Percentiles rank a stretch among this genome's conserved stretches.
Conservation (phyloP, 2,113 vertebrate genomes). For the Kryptolebias marmoratus region DNA sequence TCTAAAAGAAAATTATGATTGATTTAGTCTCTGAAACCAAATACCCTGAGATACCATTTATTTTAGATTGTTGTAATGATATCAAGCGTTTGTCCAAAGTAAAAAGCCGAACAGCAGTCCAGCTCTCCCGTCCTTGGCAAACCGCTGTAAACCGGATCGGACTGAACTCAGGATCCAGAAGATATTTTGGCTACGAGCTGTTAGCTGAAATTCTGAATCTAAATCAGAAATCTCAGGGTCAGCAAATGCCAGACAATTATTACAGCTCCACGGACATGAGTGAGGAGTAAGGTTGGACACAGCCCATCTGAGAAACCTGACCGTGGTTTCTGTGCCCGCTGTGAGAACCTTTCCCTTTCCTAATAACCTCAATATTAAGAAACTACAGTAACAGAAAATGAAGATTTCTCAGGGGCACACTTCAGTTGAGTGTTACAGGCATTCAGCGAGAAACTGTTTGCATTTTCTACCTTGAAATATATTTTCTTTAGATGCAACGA, state of each 20-base stretch:
- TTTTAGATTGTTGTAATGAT: constrained; percentile 25
- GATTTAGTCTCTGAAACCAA: constrained; percentile 24
- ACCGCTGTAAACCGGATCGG: constrained; percentile 9
- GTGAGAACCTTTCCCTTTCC: background rate
- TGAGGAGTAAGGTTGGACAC: constrained; percentile 40
- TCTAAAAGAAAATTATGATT: constrained; percentile 15
- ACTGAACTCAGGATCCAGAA: constrained; percentile 21
- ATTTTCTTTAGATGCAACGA: no score
- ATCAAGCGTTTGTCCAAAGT: constrained; percentile 19
- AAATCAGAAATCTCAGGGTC: constrained; percentile 35
- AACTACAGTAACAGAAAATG: no score
- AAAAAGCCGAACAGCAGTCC: background rate
- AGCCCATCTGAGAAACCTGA: constrained; percentile 46
- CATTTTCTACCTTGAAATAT: no score
- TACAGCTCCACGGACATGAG: constrained; percentile 32
- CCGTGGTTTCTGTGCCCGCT: background rate
- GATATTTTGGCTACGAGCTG: constrained; percentile 32
- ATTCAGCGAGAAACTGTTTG: no score
- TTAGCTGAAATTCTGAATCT: constrained; percentile 20
- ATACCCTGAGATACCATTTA: background rate
- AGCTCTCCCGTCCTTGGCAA: constrained; percentile 11
- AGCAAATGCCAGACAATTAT: constrained; percentile 48
- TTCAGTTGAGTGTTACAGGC: no score
- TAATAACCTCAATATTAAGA: no score
- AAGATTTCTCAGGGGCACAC: no score